Evolutionary conservation across 2,797 vertebrate species (phyloP).

Genomic region (Phalanger gymnotis): DNA sequence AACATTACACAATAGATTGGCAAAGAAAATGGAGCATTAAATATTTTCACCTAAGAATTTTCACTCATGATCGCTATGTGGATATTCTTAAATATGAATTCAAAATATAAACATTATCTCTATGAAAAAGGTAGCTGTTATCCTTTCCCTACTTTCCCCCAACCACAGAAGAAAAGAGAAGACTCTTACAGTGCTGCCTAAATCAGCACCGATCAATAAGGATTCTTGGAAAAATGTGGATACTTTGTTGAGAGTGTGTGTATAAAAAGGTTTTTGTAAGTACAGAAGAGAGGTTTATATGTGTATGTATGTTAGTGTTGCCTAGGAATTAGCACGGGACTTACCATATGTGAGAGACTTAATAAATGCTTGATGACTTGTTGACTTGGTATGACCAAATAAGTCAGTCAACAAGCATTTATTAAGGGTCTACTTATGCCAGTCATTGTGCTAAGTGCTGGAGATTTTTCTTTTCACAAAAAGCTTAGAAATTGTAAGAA

Average conservation of each 20-base stretch:
- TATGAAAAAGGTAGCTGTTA: not conserved
- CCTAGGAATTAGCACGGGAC: not conserved
- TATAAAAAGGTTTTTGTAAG: not conserved
- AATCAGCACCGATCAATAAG: constrained; percentile 17
- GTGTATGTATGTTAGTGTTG: not conserved
- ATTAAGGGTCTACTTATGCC: not conserved
- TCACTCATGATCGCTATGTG: not conserved
- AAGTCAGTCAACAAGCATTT: not conserved
- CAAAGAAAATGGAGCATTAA: constrained; percentile 58
- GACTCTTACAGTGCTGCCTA: not conserved
- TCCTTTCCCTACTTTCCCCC: not conserved
- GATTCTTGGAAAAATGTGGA: not conserved
- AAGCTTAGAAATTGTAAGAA: constrained; percentile 1
- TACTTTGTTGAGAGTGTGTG: not conserved
- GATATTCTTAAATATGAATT: constrained; percentile 26
- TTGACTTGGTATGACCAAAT: not conserved
- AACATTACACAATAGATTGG: constrained; percentile 59
- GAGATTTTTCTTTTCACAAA: constrained; percentile 34
- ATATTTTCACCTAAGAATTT: not conserved
- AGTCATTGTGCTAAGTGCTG: not conserved
- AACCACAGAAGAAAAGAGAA: not conserved
- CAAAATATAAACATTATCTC: not conserved
- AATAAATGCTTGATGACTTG: not conserved
- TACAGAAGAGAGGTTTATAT: not conserved
- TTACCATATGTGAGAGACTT: not conserved